These are phyloP conservation scores for Anguilla obscura DNA, from an alignment of 2,797 vertebrate genomes.

Conservation along the genomic window DNA sequence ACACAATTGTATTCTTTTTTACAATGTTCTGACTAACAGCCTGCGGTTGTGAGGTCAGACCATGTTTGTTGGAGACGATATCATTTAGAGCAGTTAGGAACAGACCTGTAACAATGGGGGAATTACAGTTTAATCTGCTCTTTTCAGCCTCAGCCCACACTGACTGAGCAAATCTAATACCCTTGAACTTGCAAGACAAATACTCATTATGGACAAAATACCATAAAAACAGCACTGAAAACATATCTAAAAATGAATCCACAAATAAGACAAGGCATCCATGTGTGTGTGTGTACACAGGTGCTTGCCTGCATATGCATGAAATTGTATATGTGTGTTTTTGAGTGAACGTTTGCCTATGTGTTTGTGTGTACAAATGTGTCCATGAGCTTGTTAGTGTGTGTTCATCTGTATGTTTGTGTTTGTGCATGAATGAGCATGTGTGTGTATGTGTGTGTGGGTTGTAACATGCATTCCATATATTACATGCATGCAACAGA, in stretches of 20 bases:
- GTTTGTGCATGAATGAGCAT: background rate
- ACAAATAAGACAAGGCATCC: background rate
- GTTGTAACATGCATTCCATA: background rate
- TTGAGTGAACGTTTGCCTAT: background rate
- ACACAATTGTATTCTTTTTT: background rate
- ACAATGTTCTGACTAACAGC: background rate
- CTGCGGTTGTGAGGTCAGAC: background rate
- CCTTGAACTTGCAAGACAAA: background rate
- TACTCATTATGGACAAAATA: background rate
- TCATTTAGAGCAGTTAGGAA: background rate
- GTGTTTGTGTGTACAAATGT: background rate
- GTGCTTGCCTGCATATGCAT: background rate
- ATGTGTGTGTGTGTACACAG: background rate
- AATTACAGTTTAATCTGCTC: background rate
- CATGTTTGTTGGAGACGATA: background rate
- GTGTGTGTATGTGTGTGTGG: background rate
- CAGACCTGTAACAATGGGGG: background rate
- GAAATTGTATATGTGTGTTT: background rate
- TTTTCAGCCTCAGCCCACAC: background rate
- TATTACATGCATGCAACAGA: too few relatives aligned
- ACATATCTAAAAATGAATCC: background rate
- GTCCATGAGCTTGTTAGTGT: background rate
- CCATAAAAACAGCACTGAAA: background rate
- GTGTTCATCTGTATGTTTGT: background rate
- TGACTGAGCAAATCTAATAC: background rate